A percentile compares a stretch with the other conserved stretches of the same genome.
Evolutionary conservation across 2,113 vertebrate species (phyloP).

Genomic region (Platichthys flesus): DNA sequence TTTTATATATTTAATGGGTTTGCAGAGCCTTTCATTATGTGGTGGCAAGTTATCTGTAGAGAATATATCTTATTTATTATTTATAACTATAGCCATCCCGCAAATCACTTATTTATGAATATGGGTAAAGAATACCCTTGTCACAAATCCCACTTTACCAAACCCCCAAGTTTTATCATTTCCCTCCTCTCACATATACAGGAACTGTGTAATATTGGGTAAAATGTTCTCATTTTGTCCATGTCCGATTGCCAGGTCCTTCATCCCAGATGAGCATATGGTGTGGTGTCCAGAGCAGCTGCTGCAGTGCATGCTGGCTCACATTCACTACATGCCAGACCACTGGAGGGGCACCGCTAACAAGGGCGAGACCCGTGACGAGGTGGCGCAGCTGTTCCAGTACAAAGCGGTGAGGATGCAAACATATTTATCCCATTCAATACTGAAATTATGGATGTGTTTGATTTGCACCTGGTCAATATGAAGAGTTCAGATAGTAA

Average conservation of each 20-base stretch:
- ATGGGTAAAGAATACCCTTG: no score
- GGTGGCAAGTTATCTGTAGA: background rate
- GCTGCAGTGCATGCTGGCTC: conserved; percentile 95
- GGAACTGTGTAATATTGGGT: background rate
- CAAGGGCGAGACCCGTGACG: conserved; percentile 95
- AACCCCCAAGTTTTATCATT: background rate
- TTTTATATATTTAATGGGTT: no score
- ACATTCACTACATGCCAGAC: conserved; percentile 99
- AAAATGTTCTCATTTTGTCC: conserved; percentile 21
- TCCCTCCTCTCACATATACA: background rate
- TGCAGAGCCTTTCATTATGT: no score
- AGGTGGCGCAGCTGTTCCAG: conserved; percentile 99
- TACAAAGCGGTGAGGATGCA: conserved; percentile 94
- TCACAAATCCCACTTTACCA: background rate
- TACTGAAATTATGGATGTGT: background rate
- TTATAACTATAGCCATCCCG: no score
- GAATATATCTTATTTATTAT: no score
- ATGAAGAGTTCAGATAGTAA: background rate
- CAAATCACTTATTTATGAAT: no score
- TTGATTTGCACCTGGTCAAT: background rate
- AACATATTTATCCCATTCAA: conserved; percentile 12
- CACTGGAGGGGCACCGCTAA: conserved; percentile 98
- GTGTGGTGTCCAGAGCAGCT: conserved; percentile 99
- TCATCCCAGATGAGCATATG: conserved; percentile 98
- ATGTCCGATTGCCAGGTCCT: conserved; percentile 84